A percentile compares a stretch with the other conserved stretches of the same genome.
phyloP scores from a whole-genome alignment of 1,140 invertebrate genomes.

The Panulirus ornatus region DNA sequence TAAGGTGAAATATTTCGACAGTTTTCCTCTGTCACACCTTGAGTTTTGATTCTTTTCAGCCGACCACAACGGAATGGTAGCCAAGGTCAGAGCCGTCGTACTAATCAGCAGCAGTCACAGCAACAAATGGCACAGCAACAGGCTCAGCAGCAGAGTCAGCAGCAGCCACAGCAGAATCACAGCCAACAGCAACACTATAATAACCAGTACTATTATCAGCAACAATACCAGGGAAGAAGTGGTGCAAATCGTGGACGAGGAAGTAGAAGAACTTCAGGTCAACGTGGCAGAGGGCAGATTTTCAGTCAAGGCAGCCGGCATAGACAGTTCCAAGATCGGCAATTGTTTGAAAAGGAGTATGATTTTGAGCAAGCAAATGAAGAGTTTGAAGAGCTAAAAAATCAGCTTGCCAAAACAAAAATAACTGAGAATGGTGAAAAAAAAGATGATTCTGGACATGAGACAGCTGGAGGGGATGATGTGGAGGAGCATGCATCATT shows the following conservation, averaged over 20 bases:
- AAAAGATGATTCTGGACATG: constrained; percentile 77
- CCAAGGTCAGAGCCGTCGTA: constrained; percentile 23
- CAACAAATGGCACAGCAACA: constrained; percentile 18
- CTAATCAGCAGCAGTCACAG: constrained; percentile 29
- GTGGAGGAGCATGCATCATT: constrained; percentile 81
- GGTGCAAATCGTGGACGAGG: constrained; percentile 67
- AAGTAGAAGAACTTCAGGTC: constrained; percentile 45
- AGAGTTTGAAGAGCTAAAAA: constrained; percentile 94
- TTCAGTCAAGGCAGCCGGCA: constrained; percentile 69
- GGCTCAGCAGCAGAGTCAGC: constrained; percentile 26
- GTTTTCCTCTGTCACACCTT: too few species aligned
- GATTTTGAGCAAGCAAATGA: constrained; percentile 99
- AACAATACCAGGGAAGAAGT: constrained; percentile 51
- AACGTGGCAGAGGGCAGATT: constrained; percentile 48
- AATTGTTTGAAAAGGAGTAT: constrained; percentile 93
- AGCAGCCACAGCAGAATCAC: constrained; percentile 48
- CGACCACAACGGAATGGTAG: constrained; percentile 42
- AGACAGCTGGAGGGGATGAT: constrained; percentile 82
- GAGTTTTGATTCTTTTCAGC: too few species aligned
- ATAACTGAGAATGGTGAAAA: constrained; percentile 85
- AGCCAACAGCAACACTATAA: constrained; percentile 57
- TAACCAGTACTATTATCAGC: constrained; percentile 66
- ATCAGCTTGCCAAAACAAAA: constrained; percentile 90
- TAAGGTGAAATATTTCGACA: too few species aligned
- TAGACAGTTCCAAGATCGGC: constrained; percentile 71